A percentile compares a stretch with the other conserved stretches of the same genome.
phyloP scores from a whole-genome alignment of 2,113 vertebrate genomes.

The Accipiter virgatus region DNA sequence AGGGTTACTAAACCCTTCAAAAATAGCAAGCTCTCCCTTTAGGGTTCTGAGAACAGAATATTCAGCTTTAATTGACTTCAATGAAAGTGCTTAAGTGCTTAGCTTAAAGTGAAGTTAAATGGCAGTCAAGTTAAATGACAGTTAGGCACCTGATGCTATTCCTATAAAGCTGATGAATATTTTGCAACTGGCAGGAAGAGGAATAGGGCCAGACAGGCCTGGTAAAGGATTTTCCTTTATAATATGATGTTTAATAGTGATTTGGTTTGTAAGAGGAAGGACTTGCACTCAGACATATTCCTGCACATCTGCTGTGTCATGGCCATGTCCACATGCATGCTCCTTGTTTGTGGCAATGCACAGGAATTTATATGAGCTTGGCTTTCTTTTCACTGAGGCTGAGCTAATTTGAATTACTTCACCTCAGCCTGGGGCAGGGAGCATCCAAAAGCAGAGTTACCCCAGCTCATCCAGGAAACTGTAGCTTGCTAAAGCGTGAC shows the following conservation, averaged over 20 bases:
- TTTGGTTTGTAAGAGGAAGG: background rate
- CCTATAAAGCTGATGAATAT: background rate
- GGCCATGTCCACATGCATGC: fast-evolving
- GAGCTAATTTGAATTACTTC: background rate
- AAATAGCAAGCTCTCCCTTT: background rate
- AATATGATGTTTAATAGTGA: background rate
- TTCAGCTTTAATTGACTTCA: background rate
- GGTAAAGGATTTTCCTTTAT: background rate
- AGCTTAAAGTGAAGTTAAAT: background rate
- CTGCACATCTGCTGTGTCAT: background rate
- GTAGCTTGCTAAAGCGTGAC: background rate
- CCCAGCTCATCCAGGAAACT: background rate
- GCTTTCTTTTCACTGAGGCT: background rate
- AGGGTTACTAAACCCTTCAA: background rate
- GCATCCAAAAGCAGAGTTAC: fast-evolving
- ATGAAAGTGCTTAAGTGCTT: background rate
- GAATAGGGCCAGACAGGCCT: background rate
- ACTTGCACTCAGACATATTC: background rate
- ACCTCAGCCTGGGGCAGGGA: background rate
- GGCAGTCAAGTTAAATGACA: background rate
- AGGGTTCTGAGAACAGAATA: background rate
- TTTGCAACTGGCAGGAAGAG: background rate
- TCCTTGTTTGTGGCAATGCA: background rate
- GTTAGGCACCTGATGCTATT: background rate
- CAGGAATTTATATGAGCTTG: background rate